phyloP scores from a whole-genome alignment of 2,113 vertebrate species.

The Pseudolaguvia tuberculata region DNA sequence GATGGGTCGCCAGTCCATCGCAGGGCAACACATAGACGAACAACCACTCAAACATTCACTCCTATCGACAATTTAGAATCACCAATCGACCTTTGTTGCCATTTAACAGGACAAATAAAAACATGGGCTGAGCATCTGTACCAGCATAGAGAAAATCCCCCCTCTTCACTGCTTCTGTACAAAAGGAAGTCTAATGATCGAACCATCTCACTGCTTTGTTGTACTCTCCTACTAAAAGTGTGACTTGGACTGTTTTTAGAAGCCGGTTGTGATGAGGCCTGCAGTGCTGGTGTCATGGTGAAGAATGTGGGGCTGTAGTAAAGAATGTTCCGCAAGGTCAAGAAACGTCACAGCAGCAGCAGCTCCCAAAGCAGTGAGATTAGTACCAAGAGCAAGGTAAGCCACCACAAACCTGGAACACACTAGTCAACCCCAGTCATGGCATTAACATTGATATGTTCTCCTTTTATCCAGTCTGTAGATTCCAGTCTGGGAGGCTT shows the following conservation, averaged over 20 bases:
- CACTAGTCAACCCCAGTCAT: background rate
- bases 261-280: slow-evolving; percentile 1
- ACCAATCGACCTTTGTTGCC: too few relatives aligned
- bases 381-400: slow-evolving; percentile 97
- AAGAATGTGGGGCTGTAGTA: slow-evolving; percentile 66
- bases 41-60: too few relatives aligned
- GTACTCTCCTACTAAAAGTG: background rate
- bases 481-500: slow-evolving; percentile 97
- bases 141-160: background rate
- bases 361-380: slow-evolving; percentile 98
- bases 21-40: too few relatives aligned
- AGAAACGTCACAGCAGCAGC: slow-evolving; percentile 97
- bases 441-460: background rate
- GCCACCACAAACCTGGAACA: background rate
- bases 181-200: background rate
- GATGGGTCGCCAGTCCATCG: too few relatives aligned
- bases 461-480: slow-evolving; percentile 76
- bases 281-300: slow-evolving; percentile 43
- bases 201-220: background rate
- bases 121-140: background rate
- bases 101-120: background rate
- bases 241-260: slow-evolving; percentile 35
- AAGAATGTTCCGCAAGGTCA: slow-evolving; percentile 97
- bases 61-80: too few relatives aligned
- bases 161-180: background rate